Conservation (phyloP, 2,113 vertebrate genomes). For the Centropus unirufus region DNA sequence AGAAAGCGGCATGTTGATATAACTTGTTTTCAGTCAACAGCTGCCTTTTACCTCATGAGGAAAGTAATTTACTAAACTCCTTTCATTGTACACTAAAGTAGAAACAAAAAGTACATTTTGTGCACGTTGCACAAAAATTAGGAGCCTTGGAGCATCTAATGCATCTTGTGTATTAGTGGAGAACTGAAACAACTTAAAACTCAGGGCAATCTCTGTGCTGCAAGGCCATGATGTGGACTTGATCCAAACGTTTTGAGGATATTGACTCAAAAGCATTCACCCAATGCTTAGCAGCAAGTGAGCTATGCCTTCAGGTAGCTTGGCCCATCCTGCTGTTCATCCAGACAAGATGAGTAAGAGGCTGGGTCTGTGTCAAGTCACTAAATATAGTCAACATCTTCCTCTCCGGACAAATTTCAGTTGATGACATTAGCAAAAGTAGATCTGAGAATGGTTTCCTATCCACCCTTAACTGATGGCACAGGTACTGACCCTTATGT, state of each 20-base stretch:
- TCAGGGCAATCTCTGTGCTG: not conserved
- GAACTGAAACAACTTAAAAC: not conserved
- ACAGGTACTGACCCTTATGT: not conserved
- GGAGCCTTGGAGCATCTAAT: not conserved
- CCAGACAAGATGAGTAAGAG: not conserved
- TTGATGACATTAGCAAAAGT: not conserved
- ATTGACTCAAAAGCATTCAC: not conserved
- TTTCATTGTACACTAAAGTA: not conserved
- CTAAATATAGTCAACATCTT: not conserved
- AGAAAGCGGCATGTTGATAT: not conserved
- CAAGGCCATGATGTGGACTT: not conserved
- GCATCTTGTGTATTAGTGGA: not conserved
- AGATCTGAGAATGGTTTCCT: not conserved
- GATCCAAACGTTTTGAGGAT: not conserved
- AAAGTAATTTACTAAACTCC: not conserved
- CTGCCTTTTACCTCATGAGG: not conserved
- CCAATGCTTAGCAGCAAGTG: not conserved
- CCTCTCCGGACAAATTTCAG: not conserved
- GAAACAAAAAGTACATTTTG: not conserved
- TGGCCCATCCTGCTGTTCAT: not conserved
- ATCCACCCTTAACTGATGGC: not conserved
- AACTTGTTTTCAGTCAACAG: not conserved
- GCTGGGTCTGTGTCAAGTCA: not conserved
- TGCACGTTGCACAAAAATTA: not conserved
- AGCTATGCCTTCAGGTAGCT: not conserved